Base-by-base conservation (phyloP, 2,888 invertebrate genomes). In the Dolichopus griseipennis region DNA sequence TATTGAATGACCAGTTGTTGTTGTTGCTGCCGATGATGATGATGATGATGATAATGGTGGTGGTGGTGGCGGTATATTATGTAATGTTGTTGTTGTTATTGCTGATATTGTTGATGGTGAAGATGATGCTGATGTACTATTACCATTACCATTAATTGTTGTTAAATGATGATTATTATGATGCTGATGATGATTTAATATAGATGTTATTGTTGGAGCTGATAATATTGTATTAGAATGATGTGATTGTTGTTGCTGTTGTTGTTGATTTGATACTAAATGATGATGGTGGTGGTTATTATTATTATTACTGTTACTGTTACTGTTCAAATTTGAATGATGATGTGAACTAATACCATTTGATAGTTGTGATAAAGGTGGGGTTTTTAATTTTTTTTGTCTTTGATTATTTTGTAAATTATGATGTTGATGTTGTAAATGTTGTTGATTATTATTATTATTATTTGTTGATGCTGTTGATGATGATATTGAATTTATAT, bases 1-100 rank as follows among this genome's bases (percentile, higher is more conserved):
- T 72, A 65, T 76, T 71, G 62, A 69, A 68, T 21, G 69, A 72
- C 67, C 41, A 72, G 71, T 18, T 72, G 37, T 72, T 71, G 34
- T 52, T 52, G 52, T 6, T 52, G 52, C 2, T 52, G 52, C 9
- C 18, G 52, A 52, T 52, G 52, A 52, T 52, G n/a, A 52, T 37
- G 37, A 37, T 37, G 37, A 37, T 37, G 37, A 37, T 37, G 12
- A 37, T 37, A 12, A 12, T 37, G 12, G 37, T 37, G 37, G 37
- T 37, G 37, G 37, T 52, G 52, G 52, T 52, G 52, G 52, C 1
- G 9, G 52, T 52, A 52, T 52, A 52, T 52, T 52, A 12, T 52
- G 52, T 52, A 12, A 18, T 52, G n/a, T 52, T 52, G 41, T 41
- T 41, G 41, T 41, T 41, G 52, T 52, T 52, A 6, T 52, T 52